Percentiles rank a stretch among this genome's conserved stretches.
phyloP scores from a whole-genome alignment of 2,113 vertebrate genomes.

The Oreamnos americanus region DNA sequence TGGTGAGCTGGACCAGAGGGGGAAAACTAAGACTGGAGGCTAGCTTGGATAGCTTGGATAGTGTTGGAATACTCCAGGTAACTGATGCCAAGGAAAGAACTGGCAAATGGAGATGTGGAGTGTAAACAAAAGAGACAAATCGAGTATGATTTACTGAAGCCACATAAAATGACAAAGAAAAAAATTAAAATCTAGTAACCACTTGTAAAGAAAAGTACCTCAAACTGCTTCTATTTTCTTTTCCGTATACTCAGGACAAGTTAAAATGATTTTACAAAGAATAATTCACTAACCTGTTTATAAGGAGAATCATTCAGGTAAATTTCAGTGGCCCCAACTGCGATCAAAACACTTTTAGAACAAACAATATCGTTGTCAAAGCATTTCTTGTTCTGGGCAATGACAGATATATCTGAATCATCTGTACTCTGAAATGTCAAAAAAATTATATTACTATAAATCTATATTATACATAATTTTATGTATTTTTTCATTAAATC shows the following conservation, averaged over 20 bases:
- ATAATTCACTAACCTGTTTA: slow-evolving; percentile 87
- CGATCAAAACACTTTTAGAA: slow-evolving; percentile 94
- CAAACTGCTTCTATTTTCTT: background rate
- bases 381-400: slow-evolving; percentile 96
- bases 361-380: slow-evolving; percentile 98
- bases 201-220: background rate
- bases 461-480: background rate
- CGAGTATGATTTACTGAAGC: background rate
- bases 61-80: background rate
- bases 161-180: background rate
- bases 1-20: background rate
- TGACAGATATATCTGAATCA: slow-evolving; percentile 91
- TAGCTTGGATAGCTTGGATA: background rate
- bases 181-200: background rate
- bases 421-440: slow-evolving; percentile 87
- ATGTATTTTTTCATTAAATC: background rate
- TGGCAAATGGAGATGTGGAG: background rate
- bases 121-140: background rate
- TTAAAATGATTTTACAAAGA: slow-evolving; percentile 53
- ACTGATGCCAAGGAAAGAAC: background rate
- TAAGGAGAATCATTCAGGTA: slow-evolving; percentile 92
- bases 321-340: slow-evolving; percentile 92
- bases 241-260: background rate
- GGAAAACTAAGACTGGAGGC: background rate
- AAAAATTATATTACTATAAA: slow-evolving; percentile 59